phyloP scores from a whole-genome alignment of 2,888 invertebrate genomes.

The Diabrotica balteata region DNA sequence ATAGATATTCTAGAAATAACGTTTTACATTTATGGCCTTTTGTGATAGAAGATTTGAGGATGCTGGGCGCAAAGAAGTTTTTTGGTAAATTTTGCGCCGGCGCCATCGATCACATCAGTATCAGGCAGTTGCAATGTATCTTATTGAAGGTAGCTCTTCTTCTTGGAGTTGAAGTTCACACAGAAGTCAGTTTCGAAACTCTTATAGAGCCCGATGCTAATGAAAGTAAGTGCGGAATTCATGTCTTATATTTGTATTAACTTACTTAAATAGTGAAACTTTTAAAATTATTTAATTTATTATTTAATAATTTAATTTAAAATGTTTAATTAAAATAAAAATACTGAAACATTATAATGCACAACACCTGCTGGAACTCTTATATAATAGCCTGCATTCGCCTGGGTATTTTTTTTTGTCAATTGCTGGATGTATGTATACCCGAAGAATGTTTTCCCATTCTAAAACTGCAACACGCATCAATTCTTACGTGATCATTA shows the following conservation, averaged over 20 bases:
- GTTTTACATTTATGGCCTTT: constrained; percentile 98
- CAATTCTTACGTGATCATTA: too few relatives aligned
- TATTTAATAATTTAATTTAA: too few relatives aligned
- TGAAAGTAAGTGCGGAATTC: constrained; percentile 60
- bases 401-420: too few relatives aligned
- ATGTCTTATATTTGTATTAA: not conserved
- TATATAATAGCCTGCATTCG: too few relatives aligned
- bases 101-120: constrained; percentile 97
- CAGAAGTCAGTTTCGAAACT: constrained; percentile 88
- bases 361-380: too few relatives aligned
- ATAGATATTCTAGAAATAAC: constrained; percentile 94
- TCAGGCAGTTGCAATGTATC: constrained; percentile 94
- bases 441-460: too few relatives aligned
- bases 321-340: too few relatives aligned
- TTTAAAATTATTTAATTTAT: too few relatives aligned
- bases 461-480: too few relatives aligned
- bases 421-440: too few relatives aligned
- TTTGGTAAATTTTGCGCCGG: constrained; percentile 99
- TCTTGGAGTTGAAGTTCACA: constrained; percentile 94
- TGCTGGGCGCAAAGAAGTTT: constrained; percentile 96
- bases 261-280: too few relatives aligned
- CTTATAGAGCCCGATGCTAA: constrained; percentile 78
- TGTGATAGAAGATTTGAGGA: constrained; percentile 93
- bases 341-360: too few relatives aligned
- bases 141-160: constrained; percentile 93